These are phyloP conservation scores for Crematogaster levior DNA, from an alignment of 2,888 invertebrate species.

Conservation along the genomic window DNA sequence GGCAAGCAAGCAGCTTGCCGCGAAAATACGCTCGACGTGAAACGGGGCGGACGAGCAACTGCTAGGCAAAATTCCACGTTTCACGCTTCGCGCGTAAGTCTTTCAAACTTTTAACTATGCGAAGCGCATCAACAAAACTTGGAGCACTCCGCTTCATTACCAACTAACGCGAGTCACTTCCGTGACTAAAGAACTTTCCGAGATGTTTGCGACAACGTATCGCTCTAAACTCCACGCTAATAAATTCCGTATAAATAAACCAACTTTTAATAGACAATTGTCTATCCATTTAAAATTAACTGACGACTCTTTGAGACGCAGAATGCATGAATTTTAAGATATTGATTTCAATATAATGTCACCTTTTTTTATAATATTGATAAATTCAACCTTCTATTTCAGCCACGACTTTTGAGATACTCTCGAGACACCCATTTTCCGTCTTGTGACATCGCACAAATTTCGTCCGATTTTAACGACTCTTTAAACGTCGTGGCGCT, in stretches of 20 bases:
- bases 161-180: conserved; percentile 28
- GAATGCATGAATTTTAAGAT: neutral
- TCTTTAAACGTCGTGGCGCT: conserved; percentile 29
- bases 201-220: conserved; percentile 25
- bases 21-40: conserved; percentile 20
- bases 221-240: neutral
- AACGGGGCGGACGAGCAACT: neutral
- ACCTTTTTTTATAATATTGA: neutral
- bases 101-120: conserved; percentile 53
- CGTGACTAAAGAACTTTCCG: conserved; percentile 23
- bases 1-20: neutral
- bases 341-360: neutral
- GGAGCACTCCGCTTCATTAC: conserved; percentile 41
- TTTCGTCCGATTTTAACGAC: conserved; percentile 37
- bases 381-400: neutral
- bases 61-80: neutral
- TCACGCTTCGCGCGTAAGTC: conserved; percentile 40
- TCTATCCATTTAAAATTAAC: neutral
- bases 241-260: conserved; percentile 13
- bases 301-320: neutral
- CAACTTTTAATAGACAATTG: neutral
- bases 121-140: conserved; percentile 39
- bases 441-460: neutral
- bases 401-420: neutral
- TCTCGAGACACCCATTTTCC: neutral